Evolutionary conservation across 2,888 invertebrate species (phyloP), one percentile per base, ranked within the genome.

Genomic region (Cataglyphis rosenhaueri): DNA sequence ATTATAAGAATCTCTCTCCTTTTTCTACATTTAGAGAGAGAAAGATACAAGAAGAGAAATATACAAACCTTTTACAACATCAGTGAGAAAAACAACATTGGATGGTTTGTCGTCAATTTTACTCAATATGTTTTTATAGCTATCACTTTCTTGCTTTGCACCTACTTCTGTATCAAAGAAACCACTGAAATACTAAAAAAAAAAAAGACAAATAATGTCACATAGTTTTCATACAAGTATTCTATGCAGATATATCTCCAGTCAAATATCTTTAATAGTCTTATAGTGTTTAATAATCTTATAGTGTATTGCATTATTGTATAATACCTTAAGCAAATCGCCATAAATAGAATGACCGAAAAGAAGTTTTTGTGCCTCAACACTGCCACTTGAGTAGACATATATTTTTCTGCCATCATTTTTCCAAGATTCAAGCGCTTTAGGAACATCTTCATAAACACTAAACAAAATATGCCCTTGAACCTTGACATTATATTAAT

Each of bases 331-430:
- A 15, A 97, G 95, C 86, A 99, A 93, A 94, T 99, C 97, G 0
- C 99, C 99, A 64, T 96, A 95, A 25, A 95, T 95, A 3, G 98
- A 97, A 94, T 98, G 95, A 0, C 96, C 95, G 94, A 99, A 98
- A 4, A 99, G 95, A 12, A 99, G 95, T 93, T 98, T 97, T 94
- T 99, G 99, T 18, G 99, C 98, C 91, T 97, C 97, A 0, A 98
- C 96, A 79, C 98, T 98, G 66, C 99, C 99, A 38, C 98, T 98
- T 0, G 99, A 99, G 94, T 98, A 99, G 85, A 99, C 97, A 92
- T 97, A 98, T 70, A 99, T 95, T 86, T 96, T 96, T 52, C 96
- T 96, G 38, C 97, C 97, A 18, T 95, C 95, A 4, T 96, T 95
- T 3, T 96, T 96, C 97, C 98, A 97, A 83, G 95, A 95, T 92